phyloP scores from a whole-genome alignment of 1,140 invertebrate species.

The Myzus persicae region DNA sequence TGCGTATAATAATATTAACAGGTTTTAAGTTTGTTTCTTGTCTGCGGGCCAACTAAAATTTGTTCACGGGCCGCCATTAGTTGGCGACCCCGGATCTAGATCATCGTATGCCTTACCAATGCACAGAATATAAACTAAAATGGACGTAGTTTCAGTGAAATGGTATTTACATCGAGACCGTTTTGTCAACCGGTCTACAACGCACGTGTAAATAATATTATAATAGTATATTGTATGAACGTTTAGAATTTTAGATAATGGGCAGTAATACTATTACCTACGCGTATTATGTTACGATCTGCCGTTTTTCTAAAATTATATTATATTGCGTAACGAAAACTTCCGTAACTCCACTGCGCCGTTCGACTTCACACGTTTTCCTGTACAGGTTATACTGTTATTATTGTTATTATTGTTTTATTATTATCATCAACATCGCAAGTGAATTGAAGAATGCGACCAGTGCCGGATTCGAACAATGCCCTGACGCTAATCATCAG shows the following conservation, averaged over 20 bases:
- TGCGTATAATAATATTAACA: too few species aligned
- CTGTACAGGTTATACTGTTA: too few species aligned
- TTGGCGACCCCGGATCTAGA: too few species aligned
- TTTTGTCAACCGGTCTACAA: not conserved
- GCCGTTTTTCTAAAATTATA: not conserved
- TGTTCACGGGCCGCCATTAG: too few species aligned
- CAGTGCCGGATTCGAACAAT: not conserved
- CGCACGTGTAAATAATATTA: not conserved
- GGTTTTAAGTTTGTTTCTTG: too few species aligned
- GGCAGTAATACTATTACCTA: not conserved
- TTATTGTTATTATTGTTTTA: not conserved
- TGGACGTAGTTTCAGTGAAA: not conserved
- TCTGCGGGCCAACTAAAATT: too few species aligned
- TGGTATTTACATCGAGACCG: not conserved
- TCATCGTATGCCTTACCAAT: not conserved
- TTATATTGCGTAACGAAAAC: not conserved
- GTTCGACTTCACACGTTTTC: not conserved
- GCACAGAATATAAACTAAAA: not conserved
- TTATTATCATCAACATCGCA: not conserved
- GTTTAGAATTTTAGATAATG: not conserved
- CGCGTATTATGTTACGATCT: not conserved
- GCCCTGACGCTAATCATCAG: not conserved
- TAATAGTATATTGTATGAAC: not conserved
- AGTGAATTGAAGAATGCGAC: not conserved
- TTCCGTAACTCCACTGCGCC: not conserved